Conservation (phyloP, 2,797 vertebrate genomes). For the Fistularia commersonii region DNA sequence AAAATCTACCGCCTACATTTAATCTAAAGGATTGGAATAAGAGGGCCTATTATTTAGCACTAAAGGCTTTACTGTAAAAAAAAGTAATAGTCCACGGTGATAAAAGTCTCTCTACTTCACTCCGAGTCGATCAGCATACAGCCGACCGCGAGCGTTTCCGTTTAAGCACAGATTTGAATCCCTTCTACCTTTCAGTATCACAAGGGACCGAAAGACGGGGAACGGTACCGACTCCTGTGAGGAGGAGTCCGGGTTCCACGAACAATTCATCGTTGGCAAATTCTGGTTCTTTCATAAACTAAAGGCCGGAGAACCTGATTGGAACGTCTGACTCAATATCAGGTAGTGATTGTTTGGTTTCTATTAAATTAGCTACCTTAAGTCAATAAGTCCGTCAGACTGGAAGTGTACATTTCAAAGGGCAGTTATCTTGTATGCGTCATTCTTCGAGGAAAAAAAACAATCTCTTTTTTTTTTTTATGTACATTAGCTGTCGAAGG, state of each 20-base stretch:
- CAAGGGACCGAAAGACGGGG: slow-evolving; percentile 1
- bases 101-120: no score
- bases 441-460: slow-evolving; percentile 26
- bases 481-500: slow-evolving; percentile 28
- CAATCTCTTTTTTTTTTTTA: slow-evolving; percentile 20
- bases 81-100: no score
- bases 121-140: no score
- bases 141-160: no score
- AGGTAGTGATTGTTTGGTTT: slow-evolving; percentile 28
- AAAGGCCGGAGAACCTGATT: slow-evolving; percentile 9
- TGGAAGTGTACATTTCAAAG: slow-evolving; percentile 25
- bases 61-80: no score
- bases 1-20: slow-evolving; percentile 13
- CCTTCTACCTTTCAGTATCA: slow-evolving; percentile 23
- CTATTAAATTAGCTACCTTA: slow-evolving; percentile 11
- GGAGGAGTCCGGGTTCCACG: slow-evolving; percentile 6
- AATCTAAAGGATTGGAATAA: not conserved
- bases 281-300: slow-evolving; percentile 7
- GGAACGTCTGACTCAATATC: slow-evolving; percentile 5
- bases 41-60: not conserved
- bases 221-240: slow-evolving; percentile 6
- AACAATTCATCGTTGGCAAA: slow-evolving; percentile 17
- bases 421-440: slow-evolving; percentile 23
- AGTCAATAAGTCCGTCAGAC: slow-evolving; percentile 17
- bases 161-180: not conserved